Evolutionary conservation across 2,888 invertebrate genomes (phyloP).

Genomic region (Pherbina coryleti): DNA sequence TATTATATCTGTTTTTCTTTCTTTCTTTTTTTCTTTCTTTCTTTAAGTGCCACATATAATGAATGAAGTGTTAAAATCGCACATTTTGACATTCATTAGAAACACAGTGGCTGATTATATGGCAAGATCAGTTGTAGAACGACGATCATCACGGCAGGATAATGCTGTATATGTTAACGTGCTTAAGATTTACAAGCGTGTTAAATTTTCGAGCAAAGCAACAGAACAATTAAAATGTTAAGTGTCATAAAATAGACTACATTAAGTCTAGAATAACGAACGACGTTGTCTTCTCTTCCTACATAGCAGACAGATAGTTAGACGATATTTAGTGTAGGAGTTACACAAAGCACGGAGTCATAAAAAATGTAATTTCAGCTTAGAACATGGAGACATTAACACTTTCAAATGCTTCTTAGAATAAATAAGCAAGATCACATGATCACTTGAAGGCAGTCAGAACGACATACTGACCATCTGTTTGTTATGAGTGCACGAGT

Average conservation of each 20-base stretch:
- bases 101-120: constrained; percentile 3
- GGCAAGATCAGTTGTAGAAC: not conserved
- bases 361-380: constrained; percentile 9
- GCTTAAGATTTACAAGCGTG: constrained; percentile 16
- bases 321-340: constrained; percentile 24
- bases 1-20: no score
- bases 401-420: constrained; percentile 30
- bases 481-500: not conserved
- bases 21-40: no score
- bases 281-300: constrained; percentile 1
- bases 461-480: not conserved
- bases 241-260: constrained; percentile 14
- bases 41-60: not conserved
- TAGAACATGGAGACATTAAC: constrained; percentile 23
- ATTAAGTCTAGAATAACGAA: constrained; percentile 6
- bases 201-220: not conserved
- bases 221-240: not conserved
- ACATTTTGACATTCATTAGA: constrained; percentile 16
- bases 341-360: constrained; percentile 3
- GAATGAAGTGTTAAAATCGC: constrained; percentile 25
- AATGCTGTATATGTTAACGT: not conserved
- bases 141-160: not conserved
- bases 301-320: constrained; percentile 16
- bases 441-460: not conserved
- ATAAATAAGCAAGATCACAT: not conserved